Conservation (phyloP, 1,140 invertebrate genomes). For the Diachasmimorpha longicaudata region DNA sequence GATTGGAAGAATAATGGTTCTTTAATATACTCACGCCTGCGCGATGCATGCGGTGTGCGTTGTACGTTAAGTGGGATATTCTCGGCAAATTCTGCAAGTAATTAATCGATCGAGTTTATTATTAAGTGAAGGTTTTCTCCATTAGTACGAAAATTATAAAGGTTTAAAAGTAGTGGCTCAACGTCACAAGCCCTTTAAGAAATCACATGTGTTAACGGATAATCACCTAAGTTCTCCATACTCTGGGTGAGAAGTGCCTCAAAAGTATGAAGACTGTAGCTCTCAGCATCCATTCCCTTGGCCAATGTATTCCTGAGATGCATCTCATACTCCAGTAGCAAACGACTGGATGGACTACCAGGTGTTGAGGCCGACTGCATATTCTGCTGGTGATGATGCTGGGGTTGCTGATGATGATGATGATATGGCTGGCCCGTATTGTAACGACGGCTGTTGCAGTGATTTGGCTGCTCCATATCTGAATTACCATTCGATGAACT, state of each 20-base stretch:
- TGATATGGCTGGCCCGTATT: constrained; percentile 52
- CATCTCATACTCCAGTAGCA: constrained; percentile 93
- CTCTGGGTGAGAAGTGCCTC: constrained; percentile 90
- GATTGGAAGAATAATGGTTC: not conserved
- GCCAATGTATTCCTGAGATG: constrained; percentile 91
- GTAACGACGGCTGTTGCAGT: constrained; percentile 45
- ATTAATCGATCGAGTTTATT: constrained; percentile 8
- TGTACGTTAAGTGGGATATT: constrained; percentile 81
- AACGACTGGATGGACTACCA: constrained; percentile 83
- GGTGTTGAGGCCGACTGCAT: constrained; percentile 69
- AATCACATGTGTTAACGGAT: not conserved
- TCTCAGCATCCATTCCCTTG: constrained; percentile 94
- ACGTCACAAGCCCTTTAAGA: too few species aligned
- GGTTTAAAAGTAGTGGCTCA: not conserved
- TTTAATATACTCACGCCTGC: constrained; percentile 74
- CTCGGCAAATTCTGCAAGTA: constrained; percentile 80
- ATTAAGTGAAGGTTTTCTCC: not conserved
- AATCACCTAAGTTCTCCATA: constrained; percentile 91
- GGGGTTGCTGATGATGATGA: constrained; percentile 64
- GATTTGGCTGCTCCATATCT: constrained; percentile 77
- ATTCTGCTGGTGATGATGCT: constrained; percentile 35
- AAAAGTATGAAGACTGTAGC: constrained; percentile 92
- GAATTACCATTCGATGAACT: constrained; percentile 90
- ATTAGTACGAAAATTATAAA: not conserved
- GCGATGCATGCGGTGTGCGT: constrained; percentile 80